Evolutionary conservation across 2,113 vertebrate genomes (phyloP).

Genomic region (Rhizomys pruinosus): DNA sequence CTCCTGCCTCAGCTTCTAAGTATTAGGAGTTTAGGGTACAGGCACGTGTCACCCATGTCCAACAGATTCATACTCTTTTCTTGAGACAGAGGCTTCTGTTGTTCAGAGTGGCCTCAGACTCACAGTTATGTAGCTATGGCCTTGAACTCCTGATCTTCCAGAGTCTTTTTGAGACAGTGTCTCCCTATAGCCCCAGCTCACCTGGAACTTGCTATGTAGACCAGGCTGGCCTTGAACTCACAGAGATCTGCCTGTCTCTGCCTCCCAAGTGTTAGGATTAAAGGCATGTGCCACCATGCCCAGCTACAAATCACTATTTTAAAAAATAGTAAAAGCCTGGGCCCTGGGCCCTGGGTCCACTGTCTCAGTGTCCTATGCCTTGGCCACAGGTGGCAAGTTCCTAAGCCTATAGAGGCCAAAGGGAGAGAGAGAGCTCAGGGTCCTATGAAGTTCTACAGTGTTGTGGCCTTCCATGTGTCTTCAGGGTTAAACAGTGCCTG

Average conservation of each 20-base stretch:
- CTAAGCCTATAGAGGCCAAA: background rate
- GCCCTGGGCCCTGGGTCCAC: background rate
- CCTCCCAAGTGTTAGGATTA: background rate
- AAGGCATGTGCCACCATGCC: background rate
- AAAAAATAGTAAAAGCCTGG: background rate
- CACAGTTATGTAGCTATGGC: background rate
- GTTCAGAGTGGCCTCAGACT: background rate
- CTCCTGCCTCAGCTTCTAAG: background rate
- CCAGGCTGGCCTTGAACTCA: background rate
- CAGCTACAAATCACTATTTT: background rate
- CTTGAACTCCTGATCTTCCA: no score
- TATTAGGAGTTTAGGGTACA: background rate
- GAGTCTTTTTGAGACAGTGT: no score
- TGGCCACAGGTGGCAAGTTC: background rate
- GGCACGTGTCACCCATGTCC: background rate
- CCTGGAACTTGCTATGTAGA: no score
- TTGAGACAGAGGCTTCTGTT: background rate
- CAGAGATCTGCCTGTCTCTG: background rate
- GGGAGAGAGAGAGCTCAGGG: no score
- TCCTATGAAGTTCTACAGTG: background rate
- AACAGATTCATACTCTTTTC: background rate
- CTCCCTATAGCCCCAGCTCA: no score
- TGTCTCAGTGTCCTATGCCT: background rate
- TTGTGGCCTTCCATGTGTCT: background rate
- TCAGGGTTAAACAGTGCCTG: background rate